These are phyloP conservation scores for Adoxophyes honmai DNA, from an alignment of 1,140 invertebrate species.

Conservation along the genomic window DNA sequence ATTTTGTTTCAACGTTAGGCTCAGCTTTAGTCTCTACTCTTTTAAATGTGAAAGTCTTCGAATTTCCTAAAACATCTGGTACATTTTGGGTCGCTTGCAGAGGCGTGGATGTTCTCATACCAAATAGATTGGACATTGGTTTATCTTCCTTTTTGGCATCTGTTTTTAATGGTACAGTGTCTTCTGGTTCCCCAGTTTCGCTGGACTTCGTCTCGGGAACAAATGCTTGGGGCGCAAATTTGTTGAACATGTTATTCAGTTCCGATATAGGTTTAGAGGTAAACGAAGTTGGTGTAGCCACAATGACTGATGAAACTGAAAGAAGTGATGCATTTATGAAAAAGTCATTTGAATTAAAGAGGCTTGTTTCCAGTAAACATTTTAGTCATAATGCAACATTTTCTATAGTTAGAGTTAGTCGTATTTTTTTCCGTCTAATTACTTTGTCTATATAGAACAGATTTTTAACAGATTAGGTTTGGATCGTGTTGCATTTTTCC, in stretches of 20 bases:
- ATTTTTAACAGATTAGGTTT: too few relatives aligned
- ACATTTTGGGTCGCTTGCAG: constrained; percentile 30
- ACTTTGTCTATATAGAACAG: too few relatives aligned
- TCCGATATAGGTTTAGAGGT: constrained; percentile 34
- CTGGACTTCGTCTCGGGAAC: constrained; percentile 28
- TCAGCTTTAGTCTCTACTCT: constrained; percentile 30
- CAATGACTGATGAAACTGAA: constrained; percentile 18
- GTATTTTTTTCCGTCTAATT: too few relatives aligned
- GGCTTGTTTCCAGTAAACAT: too few relatives aligned
- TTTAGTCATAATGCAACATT: too few relatives aligned
- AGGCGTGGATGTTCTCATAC: constrained; percentile 28
- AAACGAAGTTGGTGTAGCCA: constrained; percentile 18
- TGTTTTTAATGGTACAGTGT: constrained; percentile 24
- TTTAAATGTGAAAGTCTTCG: constrained; percentile 24
- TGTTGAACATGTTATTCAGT: constrained; percentile 33
- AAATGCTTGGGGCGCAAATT: constrained; percentile 30
- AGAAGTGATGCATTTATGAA: constrained; percentile 5
- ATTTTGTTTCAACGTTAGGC: constrained; percentile 21
- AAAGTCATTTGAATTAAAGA: neutral
- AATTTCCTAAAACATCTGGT: constrained; percentile 43
- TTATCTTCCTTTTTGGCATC: constrained; percentile 36
- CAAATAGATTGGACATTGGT: constrained; percentile 40
- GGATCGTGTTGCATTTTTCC: too few relatives aligned
- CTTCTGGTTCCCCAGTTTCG: constrained; percentile 51
- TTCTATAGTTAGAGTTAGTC: too few relatives aligned